Percentiles rank a stretch among this genome's conserved stretches.
Conservation (phyloP, 2,797 vertebrate genomes). For the Brotula barbata region DNA sequence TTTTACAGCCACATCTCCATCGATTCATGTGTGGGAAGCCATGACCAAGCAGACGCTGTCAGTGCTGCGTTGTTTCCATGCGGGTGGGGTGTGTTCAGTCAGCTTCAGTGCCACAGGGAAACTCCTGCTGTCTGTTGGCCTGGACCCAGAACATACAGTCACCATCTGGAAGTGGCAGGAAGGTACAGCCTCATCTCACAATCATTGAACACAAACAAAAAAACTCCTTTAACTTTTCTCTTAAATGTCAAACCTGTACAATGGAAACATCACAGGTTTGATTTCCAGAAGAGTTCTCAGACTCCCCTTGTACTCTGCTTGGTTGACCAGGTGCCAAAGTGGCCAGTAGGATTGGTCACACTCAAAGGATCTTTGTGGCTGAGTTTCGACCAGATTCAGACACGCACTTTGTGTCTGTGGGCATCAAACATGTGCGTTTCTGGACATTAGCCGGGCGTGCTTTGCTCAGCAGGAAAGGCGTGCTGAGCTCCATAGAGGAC, state of each 20-base stretch:
- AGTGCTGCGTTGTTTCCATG: constrained; percentile 92
- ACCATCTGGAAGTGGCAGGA: constrained; percentile 99
- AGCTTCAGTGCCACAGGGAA: constrained; percentile 99
- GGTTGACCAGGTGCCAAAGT: constrained; percentile 89
- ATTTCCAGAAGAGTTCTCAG: not conserved
- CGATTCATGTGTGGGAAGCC: constrained; percentile 97
- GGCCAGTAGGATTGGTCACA: constrained; percentile 90
- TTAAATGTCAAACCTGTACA: not conserved
- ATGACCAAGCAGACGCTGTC: constrained; percentile 95
- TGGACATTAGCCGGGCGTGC: constrained; percentile 95
- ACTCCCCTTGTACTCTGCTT: not conserved
- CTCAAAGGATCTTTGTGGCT: constrained; percentile 95
- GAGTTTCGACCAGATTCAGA: constrained; percentile 98
- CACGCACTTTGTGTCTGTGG: constrained; percentile 97
- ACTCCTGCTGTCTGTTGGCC: constrained; percentile 91
- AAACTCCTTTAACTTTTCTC: no score
- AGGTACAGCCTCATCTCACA: constrained; percentile 75
- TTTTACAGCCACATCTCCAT: constrained; percentile 88
- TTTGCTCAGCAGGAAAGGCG: constrained; percentile 95
- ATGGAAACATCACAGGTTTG: not conserved
- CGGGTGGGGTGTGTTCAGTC: constrained; percentile 92
- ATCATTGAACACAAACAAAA: not conserved
- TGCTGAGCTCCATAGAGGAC: constrained; percentile 90
- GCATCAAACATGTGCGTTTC: constrained; percentile 95
- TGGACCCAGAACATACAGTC: constrained; percentile 92